Conservation (phyloP, 2,797 vertebrate genomes). For the Falco novaeseelandiae region DNA sequence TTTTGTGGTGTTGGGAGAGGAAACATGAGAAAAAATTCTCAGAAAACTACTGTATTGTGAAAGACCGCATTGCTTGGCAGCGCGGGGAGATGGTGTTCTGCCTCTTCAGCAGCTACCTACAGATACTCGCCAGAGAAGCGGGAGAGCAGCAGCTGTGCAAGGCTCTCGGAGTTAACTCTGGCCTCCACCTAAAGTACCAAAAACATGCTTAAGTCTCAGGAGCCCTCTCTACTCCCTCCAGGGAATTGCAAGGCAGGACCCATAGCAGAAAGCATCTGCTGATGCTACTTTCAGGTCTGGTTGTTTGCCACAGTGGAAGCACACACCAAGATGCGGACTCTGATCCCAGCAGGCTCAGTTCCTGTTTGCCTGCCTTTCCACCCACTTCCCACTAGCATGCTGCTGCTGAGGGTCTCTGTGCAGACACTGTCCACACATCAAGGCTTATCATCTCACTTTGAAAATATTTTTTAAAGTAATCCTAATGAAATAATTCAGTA, state of each 20-base stretch:
- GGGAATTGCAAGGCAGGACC: rapidly evolving
- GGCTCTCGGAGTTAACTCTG: background rate
- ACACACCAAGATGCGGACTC: background rate
- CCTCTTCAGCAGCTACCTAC: background rate
- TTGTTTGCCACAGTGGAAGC: background rate
- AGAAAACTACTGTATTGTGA: background rate
- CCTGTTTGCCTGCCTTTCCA: background rate
- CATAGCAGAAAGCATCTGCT: background rate
- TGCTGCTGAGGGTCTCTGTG: background rate
- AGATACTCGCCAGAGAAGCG: background rate
- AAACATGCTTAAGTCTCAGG: background rate
- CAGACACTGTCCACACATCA: background rate
- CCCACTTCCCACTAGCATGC: background rate
- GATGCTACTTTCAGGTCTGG: background rate
- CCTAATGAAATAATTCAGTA: background rate
- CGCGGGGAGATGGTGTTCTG: background rate
- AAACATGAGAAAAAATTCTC: background rate
- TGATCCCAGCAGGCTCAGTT: background rate
- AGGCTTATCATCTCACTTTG: background rate
- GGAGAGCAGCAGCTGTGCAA: background rate
- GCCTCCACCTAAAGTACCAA: background rate
- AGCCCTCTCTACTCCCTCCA: background rate
- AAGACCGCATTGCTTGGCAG: background rate
- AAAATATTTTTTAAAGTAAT: background rate
- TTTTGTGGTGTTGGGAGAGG: background rate